Evolutionary conservation across 2,888 invertebrate genomes (phyloP).

Genomic region (Dinocampus coccinellae): DNA sequence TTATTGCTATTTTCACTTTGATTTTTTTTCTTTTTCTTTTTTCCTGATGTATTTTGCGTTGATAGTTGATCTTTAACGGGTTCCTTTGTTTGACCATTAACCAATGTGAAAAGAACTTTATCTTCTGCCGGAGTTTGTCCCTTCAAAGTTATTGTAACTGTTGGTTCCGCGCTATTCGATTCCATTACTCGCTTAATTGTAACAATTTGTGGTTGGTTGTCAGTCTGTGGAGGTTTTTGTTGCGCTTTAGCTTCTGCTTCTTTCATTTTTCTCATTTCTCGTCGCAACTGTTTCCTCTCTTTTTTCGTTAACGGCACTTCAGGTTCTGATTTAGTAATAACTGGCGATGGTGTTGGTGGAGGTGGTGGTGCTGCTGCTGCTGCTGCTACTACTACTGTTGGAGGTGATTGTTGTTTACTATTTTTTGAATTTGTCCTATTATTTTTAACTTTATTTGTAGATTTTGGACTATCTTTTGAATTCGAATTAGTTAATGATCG

Average conservation of each 20-base stretch:
- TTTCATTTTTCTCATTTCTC: constrained; percentile 65
- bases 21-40: constrained; percentile 64
- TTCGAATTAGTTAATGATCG: constrained; percentile 26
- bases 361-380: background rate
- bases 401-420: constrained; percentile 40
- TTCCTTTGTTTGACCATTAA: constrained; percentile 72
- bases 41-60: constrained; percentile 41
- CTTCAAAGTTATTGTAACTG: constrained; percentile 82
- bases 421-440: constrained; percentile 39
- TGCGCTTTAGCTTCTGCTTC: constrained; percentile 60
- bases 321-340: constrained; percentile 48
- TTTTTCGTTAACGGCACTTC: constrained; percentile 65
- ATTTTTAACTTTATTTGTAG: constrained; percentile 26
- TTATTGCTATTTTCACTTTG: constrained; percentile 50
- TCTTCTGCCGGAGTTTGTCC: constrained; percentile 82
- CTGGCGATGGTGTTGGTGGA: constrained; percentile 9
- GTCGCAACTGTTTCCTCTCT: constrained; percentile 62
- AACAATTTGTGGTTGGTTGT: constrained; percentile 70
- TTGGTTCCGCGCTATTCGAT: constrained; percentile 77
- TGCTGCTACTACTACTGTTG: no score
- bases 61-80: constrained; percentile 51
- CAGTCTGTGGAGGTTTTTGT: constrained; percentile 47
- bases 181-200: constrained; percentile 81
- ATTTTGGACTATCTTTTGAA: constrained; percentile 24
- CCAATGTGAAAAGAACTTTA: constrained; percentile 79